Evolutionary conservation across 2,888 invertebrate species (phyloP), one percentile per base, ranked within the genome.

Genomic region (Melitaea athalia): DNA sequence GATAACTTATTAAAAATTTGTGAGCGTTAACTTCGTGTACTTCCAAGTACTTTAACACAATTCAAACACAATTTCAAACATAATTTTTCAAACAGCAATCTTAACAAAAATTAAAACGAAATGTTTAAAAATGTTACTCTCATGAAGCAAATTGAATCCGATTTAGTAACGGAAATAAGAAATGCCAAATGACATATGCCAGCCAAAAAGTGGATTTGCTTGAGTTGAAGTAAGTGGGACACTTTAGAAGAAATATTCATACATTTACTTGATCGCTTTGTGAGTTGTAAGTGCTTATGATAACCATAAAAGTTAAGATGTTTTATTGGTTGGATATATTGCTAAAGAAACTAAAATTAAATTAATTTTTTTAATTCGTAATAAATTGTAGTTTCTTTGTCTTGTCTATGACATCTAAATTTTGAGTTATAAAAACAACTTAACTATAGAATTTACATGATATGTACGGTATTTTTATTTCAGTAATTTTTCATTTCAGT

Each of bases 151-250:
- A 70, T 66, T 62, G 68, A 72, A 75, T 74, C 72, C 72, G 72
- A 73, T 76, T 72, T 70, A 71, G 72, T 71, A 70, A 67, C 70
- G 75, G 76, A 76, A 72, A 74, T 74, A 68, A 69, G 68, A 75
- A 70, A 70, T 65, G 72, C 72, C 73, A 76, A 75, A 70, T 72
- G 70, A 67, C 69, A 69, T 72, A 67, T 59, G 64, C 64, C 67
- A 64, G 71, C 74, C 76, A 71, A 76, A 65, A 70, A 53, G 64
- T 61, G 63, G 59, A 68, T 69, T 53, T 71, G 66, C 50, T 64
- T 59, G 53, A 55, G 33, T 55, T 55, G n/a, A n/a, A n/a, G 47
- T 49, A 49, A 49, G n/a, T 49, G 14, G 47, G 47, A 49, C n/a
- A 49, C n/a, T 49, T 49, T 49, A 3, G 14, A n/a, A 5, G 5